Conservation (phyloP, 2,113 vertebrate species). For the Chaetops frenatus region DNA sequence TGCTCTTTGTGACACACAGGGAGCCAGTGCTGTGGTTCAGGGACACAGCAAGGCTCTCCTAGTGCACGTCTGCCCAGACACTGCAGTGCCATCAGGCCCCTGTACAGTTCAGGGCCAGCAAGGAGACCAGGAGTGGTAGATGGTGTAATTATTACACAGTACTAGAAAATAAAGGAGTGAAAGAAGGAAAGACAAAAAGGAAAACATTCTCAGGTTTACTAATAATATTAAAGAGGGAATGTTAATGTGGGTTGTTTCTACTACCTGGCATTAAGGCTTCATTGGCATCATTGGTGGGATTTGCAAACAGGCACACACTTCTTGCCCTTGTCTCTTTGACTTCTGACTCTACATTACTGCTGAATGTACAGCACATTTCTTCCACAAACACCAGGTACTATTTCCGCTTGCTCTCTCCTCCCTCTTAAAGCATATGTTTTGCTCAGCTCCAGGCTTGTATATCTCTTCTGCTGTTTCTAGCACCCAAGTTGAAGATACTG, state of each 20-base stretch:
- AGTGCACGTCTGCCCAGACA: not conserved
- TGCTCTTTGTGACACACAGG: not conserved
- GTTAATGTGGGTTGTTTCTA: not conserved
- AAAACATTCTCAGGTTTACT: not conserved
- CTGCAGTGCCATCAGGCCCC: too few relatives aligned
- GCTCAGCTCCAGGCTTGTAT: not conserved
- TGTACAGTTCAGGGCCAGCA: not conserved
- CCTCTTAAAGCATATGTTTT: not conserved
- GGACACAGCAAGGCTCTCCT: not conserved
- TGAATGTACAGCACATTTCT: not conserved
- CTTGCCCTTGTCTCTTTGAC: not conserved
- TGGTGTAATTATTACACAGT: not conserved
- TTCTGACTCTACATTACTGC: not conserved
- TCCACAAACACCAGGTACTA: fast-evolving
- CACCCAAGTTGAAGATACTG: not conserved
- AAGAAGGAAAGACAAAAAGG: not conserved
- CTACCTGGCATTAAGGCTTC: not conserved
- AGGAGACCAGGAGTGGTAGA: not conserved
- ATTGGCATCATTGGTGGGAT: not conserved
- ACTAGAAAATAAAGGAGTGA: not conserved
- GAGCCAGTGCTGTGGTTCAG: not conserved
- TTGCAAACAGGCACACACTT: not conserved
- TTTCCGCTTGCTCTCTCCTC: not conserved
- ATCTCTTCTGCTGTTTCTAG: not conserved
- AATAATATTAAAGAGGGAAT: not conserved